Evolutionary conservation across 1,140 invertebrate genomes (phyloP), one percentile per base, ranked within the genome.

Genomic region (Macrosteles quadrilineatus): DNA sequence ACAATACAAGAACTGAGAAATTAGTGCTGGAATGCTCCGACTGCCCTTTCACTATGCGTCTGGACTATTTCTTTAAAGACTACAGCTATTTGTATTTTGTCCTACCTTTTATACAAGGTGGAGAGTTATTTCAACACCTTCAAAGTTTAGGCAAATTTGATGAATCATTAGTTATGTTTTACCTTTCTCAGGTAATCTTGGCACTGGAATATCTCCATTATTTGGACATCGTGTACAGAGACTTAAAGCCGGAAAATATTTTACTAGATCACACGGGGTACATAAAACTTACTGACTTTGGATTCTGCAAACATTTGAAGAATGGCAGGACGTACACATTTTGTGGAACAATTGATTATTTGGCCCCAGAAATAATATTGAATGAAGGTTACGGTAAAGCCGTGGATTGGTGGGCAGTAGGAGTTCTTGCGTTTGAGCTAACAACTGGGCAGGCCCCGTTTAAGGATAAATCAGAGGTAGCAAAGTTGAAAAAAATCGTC

Each of bases 191-290:
- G 86, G 93, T 98, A 25, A 84, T 93, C 40, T 81, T 98, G 70
- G 94, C 91, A 0, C 85, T 98, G 70, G 96, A 98, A 81, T 98
- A 98, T 82, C 83, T 98, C 43, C 97, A 98, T 78, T 86, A 90
- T 74, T 88, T 96, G 77, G 91, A 93, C 83, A 81, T 98, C 67
- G 86, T 98, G 55, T 98, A 98, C 79, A 85, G 96, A 40, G 95
- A 98, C 84, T 83, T 98, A 62, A 98, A 98, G 80, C 97, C 96
- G 2, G 97, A 99, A 83, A 99, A 98, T 82, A 90, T 98, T 73
- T 83, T 98, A 63, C 90, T 98, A 67, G 90, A 88, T 77, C 82
- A 83, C 72, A 85, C 85, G 43, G 97, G 97, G 1, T 98, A 97
- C 78, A 0, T 32, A 9, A 59, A 64, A 36, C 45, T 70, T 6